Evolutionary conservation across 2,888 invertebrate genomes (phyloP), one percentile per base, ranked within the genome.

Genomic region (Bugula neritina): DNA sequence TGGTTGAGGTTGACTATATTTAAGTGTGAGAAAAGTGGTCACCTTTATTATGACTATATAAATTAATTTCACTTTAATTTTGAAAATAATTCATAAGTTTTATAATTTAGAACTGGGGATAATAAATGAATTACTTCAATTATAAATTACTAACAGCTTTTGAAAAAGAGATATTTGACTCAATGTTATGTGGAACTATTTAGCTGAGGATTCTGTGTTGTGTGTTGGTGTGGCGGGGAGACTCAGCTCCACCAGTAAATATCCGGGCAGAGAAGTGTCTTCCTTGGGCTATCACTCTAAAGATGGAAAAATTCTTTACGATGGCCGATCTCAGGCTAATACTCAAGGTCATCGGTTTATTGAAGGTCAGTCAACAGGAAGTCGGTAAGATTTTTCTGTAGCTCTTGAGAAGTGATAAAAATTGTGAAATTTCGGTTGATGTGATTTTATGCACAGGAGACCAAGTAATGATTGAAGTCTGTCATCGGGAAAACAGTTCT

Each of bases 251-350:
- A 74, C 77, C 1, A 77, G 75, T 72, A 77, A 78, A 74, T 78
- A 78, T 71, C 78, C 80, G 1, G 81, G 81, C 5, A 78, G 79
- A 73, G 43, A 76, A 29, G 69, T 74, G 3, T 76, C 77, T 31
- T 79, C 80, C 3, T 78, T 80, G 2, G 82, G 82, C 0, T 81
- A 79, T 75, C 72, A 77, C 25, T 81, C 82, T 13, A 76, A 77
- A 57, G 78, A 79, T 72, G 82, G 82, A 1, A 77, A 77, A 71
- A 75, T 81, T 72, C 79, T 78, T 71, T 77, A 76, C 34, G 80
- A 80, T 73, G 77, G 76, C 34, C 76, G 76, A 72, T 73, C 72
- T 69, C 75, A 78, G 71, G 81, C 80, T 3, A 80, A 79, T 73
- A 77, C 79, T 69, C 74, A 75, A 23, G 82, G 81, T 13, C 78